These are phyloP conservation scores for Pseudochirops cupreus DNA, from an alignment of 2,797 vertebrate genomes.

Conservation along the genomic window DNA sequence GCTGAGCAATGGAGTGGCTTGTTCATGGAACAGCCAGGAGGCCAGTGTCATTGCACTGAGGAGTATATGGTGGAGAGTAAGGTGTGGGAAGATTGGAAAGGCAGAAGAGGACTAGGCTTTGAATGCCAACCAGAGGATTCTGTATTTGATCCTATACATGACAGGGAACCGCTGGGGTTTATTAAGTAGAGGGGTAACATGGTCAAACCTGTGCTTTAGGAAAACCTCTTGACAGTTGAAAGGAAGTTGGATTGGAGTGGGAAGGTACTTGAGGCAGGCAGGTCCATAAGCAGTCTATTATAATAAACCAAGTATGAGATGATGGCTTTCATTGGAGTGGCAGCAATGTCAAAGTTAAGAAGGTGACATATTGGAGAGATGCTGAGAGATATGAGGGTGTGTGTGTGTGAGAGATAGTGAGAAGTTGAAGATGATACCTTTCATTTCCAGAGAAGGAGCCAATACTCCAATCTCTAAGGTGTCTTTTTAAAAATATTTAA, in stretches of 20 bases:
- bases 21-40: neutral
- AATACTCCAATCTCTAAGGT: neutral
- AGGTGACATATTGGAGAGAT: neutral
- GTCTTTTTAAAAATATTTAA: slow-evolving; percentile 47
- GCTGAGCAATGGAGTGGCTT: neutral
- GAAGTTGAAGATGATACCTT: neutral
- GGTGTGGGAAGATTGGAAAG: neutral
- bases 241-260: neutral
- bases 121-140: neutral
- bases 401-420: neutral
- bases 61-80: neutral
- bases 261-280: neutral
- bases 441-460: neutral
- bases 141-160: neutral
- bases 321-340: neutral
- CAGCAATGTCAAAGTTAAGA: neutral
- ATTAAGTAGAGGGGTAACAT: neutral
- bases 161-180: neutral
- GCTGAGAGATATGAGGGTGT: neutral
- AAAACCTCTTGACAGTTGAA: neutral
- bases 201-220: neutral
- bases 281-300: neutral
- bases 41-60: neutral
- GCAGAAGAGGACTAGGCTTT: neutral
- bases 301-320: neutral